Base-by-base conservation (phyloP, 2,797 vertebrate species). In the Oceanodroma leucorhoa region DNA sequence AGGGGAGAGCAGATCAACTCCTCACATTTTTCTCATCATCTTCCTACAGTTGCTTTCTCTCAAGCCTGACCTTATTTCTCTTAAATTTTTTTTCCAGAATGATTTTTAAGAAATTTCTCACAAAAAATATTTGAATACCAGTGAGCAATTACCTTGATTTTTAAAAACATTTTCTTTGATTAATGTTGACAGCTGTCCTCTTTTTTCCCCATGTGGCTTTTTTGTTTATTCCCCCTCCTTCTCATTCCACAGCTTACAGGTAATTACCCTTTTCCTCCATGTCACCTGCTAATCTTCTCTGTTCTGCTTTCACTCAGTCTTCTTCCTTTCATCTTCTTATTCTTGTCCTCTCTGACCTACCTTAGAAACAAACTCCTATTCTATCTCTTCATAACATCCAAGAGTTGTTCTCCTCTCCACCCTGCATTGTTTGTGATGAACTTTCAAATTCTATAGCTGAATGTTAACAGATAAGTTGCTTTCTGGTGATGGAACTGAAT, bases 281-380 rank as follows among this genome's bases (percentile, higher is more conserved):
- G 29, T 48, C 75, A 85, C 43, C 70, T 54, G 57, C 60, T 93
- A 89, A 87, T 80, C 87, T 75, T n/a, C 64, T 93, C 77, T 89
- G 17, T 65, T 82, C 54, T 55, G 26, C 88, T 94, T 94, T 96
- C 90, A 94, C 65, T 91, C 41, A 46, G 46, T n/a, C 81, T 83
- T 89, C 36, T 95, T 46, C 34, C 30, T 83, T 87, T 89, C 32
- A 93, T 80, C 71, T 70, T 82, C 57, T 95, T 83, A 80, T 29
- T 89, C 34, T 51, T 80, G 72, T 83, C 78, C 48, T 36, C 79
- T 57, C 58, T 73, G 67, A 86, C 43, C 70, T 62, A 65, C 43
- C 46, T 65, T 27, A 53, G 66, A 84, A 83, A 89, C 16, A 62
- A 75, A 50, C 8, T 75, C 48, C 22, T 53, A 23, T 78, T 89